phyloP scores from a whole-genome alignment of 1,140 invertebrate species.

The Apis laboriosa region DNA sequence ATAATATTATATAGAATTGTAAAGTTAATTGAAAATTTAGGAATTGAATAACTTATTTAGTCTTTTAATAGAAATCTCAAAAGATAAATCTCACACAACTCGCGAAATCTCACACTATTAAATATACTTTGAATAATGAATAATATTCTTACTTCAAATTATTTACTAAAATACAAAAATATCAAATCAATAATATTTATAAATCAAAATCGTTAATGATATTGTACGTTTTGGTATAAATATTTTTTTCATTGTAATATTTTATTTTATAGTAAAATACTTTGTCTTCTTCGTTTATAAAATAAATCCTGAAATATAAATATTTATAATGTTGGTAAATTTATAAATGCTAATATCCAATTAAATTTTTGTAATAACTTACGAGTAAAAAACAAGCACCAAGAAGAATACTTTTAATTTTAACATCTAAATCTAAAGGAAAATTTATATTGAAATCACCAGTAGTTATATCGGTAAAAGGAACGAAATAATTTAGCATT shows the following conservation, averaged over 20 bases:
- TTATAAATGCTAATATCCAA: neutral
- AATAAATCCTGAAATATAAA: constrained; percentile 85
- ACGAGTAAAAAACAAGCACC: constrained; percentile 89
- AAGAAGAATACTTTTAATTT: constrained; percentile 90
- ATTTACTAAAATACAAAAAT: neutral
- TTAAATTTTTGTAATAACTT: constrained; percentile 68
- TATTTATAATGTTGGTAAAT: neutral
- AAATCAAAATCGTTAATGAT: no score
- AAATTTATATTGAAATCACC: constrained; percentile 91
- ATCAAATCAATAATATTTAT: neutral
- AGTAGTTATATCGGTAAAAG: constrained; percentile 85
- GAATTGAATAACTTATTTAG: no score
- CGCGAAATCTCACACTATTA: no score
- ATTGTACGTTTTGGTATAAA: neutral
- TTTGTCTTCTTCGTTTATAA: constrained; percentile 77
- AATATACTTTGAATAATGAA: no score
- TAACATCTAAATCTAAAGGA: constrained; percentile 90
- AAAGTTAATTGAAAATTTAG: neutral
- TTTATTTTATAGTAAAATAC: no score
- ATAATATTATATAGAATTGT: neutral
- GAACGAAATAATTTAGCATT: constrained; percentile 85
- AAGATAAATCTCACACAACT: no score
- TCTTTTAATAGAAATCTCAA: neutral
- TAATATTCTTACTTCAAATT: no score
- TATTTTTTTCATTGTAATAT: no score